A percentile compares a stretch with the other conserved stretches of the same genome.
Conservation (phyloP, 1,140 invertebrate species). For the Caerostris darwini region DNA sequence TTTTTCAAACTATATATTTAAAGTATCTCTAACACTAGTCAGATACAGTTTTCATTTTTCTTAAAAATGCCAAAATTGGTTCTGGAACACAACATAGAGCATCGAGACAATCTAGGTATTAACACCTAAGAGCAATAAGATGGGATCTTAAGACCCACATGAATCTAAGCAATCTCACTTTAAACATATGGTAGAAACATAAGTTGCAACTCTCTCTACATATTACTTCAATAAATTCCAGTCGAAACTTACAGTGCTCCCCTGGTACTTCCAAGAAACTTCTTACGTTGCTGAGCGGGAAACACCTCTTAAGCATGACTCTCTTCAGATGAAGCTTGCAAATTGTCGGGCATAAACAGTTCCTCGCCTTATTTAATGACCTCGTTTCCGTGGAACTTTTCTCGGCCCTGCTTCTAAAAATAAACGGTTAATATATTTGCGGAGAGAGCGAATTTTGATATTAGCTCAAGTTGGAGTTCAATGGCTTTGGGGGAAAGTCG, state of each 20-base stretch:
- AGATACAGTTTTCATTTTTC: too few relatives aligned
- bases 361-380: background rate
- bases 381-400: background rate
- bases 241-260: background rate
- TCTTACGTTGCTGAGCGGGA: background rate
- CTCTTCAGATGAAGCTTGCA: background rate
- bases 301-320: background rate
- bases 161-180: background rate
- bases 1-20: too few relatives aligned
- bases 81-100: background rate
- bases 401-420: background rate
- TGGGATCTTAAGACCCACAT: background rate
- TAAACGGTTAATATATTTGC: background rate
- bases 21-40: too few relatives aligned
- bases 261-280: background rate
- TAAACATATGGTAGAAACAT: background rate
- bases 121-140: background rate
- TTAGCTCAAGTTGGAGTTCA: background rate
- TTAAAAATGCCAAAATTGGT: too few relatives aligned
- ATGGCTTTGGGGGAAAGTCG: background rate
- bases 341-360: background rate
- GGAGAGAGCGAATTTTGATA: background rate
- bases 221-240: background rate
- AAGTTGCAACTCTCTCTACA: background rate
- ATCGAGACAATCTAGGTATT: background rate